Conservation (phyloP, 1,140 invertebrate species). For the Augochlora pura region DNA sequence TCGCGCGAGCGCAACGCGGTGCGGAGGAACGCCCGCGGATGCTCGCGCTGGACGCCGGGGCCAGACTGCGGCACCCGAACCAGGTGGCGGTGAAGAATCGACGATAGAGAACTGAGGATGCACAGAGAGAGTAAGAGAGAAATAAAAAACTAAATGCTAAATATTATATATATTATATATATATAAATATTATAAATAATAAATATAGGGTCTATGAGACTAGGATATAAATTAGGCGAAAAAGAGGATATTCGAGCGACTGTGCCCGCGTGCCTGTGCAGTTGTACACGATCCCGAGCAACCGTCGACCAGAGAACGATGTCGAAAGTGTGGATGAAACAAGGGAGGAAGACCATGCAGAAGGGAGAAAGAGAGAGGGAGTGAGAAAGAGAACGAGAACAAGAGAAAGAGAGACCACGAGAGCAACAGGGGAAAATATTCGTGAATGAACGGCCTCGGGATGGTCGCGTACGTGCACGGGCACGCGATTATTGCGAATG, state of each 20-base stretch:
- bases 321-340: slow-evolving; percentile 27
- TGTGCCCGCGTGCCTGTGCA: slow-evolving; percentile 47
- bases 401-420: neutral
- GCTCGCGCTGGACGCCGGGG: too few relatives aligned
- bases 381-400: slow-evolving; percentile 28
- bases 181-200: slow-evolving; percentile 80
- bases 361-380: slow-evolving; percentile 31
- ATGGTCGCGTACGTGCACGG: slow-evolving; percentile 51
- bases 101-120: slow-evolving; percentile 65
- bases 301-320: slow-evolving; percentile 15
- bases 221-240: slow-evolving; percentile 79
- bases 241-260: slow-evolving; percentile 65
- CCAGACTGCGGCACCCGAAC: too few relatives aligned
- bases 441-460: slow-evolving; percentile 54
- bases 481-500: slow-evolving; percentile 46
- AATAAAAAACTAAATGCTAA: slow-evolving; percentile 77
- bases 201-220: slow-evolving; percentile 80
- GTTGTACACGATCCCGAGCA: slow-evolving; percentile 46
- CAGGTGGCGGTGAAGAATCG: slow-evolving; percentile 51
- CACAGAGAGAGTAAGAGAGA: slow-evolving; percentile 66
- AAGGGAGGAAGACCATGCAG: slow-evolving; percentile 12
- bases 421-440: slow-evolving; percentile 32
- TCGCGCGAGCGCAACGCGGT: too few relatives aligned
- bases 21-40: too few relatives aligned
- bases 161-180: slow-evolving; percentile 79